Evolutionary conservation across 2,797 vertebrate genomes (phyloP), one percentile per base, ranked within the genome.

Genomic region (Acrossocheilus fasciatus): DNA sequence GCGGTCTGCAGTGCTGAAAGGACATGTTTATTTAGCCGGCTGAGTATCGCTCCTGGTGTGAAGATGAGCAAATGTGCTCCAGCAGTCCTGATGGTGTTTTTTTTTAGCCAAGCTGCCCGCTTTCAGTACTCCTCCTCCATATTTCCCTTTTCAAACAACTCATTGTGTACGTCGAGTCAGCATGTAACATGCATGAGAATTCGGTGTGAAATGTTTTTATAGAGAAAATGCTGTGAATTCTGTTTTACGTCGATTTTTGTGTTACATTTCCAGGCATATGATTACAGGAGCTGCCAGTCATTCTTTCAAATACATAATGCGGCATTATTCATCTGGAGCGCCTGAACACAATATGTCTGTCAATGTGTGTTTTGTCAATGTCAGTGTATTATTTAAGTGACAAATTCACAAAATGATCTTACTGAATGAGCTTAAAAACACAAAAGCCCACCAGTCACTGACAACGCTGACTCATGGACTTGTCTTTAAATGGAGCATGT

Each of bases 41-140:
- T 15, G 74, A 54, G 86, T 72, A 77, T 72, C n/a, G 43, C 81
- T 87, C 75, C 73, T 87, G 87, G 91, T 92, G 94, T 91, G 92
- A 93, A 92, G 78, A 85, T 69, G 90, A 93, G 91, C 94, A 94
- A 93, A 94, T 94, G 94, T 92, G 90, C 92, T 89, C 54, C 52
- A 64, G 74, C 79, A 59, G 74, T 78, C 87, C 89, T 88, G 86
- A 82, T 94, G 94, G 91, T 94, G 95, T 93, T 94, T 92, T 52
- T 92, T 52, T 90, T 86, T 68, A 59, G 81, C n/a, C 66, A 20
- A 62, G 78, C 64, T 70, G 64, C 64, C 54, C 52, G 52, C 66
- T 83, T 59, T 72, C 43, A 82, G 23, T 66, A 50, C 52, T 86
- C 30, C 23, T 69, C 41, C 78, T 69, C 50, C 47, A 59, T 59